A percentile compares a stretch with the other conserved stretches of the same genome.
These are phyloP conservation scores for Heliocidaris erythrogramma DNA, from an alignment of 35 echinoderm and acorn worm genomes.

Conservation along the genomic window DNA sequence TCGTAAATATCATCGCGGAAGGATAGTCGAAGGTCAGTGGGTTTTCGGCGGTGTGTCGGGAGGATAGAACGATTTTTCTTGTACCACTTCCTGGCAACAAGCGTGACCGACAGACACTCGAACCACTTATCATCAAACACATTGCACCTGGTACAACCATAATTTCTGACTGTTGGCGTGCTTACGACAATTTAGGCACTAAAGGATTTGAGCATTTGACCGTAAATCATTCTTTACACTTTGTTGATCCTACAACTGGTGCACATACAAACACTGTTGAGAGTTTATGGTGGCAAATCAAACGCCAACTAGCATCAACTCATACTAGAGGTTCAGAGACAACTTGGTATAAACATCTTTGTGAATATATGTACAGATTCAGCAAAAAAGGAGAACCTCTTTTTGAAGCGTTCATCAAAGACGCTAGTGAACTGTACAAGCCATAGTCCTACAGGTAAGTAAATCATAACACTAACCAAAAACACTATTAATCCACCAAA, in stretches of 20 bases:
- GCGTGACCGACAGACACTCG: background rate
- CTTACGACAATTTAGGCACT: background rate
- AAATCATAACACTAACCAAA: too few relatives aligned
- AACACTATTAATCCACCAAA: too few relatives aligned
- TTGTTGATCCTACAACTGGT: background rate
- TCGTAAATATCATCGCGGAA: constrained; percentile 49
- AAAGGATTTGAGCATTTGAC: constrained; percentile 40
- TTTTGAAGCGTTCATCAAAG: too few relatives aligned
- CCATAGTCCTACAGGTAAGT: too few relatives aligned
- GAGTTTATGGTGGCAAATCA: background rate
- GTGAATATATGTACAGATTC: too few relatives aligned
- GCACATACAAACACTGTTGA: constrained; percentile 48
- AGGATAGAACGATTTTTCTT: constrained; percentile 61
- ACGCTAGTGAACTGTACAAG: too few relatives aligned
- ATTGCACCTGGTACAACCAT: constrained; percentile 56
- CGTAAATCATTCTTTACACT: constrained; percentile 52
- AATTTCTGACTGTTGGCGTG: constrained; percentile 64
- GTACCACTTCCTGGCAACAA: background rate
- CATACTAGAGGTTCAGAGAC: too few relatives aligned
- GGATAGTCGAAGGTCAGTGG: constrained; percentile 59
- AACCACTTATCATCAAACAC: constrained; percentile 31
- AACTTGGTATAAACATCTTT: too few relatives aligned
- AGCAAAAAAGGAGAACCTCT: too few relatives aligned
- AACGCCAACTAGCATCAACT: background rate
- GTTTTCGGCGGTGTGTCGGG: constrained; percentile 50